These are phyloP conservation scores for Dendrolimus houi DNA, from an alignment of 2,888 invertebrate species.

Conservation along the genomic window DNA sequence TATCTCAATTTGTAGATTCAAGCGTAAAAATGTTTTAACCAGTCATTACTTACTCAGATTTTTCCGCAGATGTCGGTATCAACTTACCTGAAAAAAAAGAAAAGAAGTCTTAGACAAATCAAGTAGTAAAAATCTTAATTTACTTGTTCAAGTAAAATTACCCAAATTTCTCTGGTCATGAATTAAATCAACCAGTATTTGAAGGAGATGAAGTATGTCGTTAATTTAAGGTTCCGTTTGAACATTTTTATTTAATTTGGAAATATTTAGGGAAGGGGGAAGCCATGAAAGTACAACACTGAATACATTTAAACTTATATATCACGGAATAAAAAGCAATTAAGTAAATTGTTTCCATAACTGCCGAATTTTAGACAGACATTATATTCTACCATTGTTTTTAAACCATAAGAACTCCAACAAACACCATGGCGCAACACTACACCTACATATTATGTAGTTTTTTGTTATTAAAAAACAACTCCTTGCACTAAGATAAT, in stretches of 20 bases:
- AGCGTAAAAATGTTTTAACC: not conserved
- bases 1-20: too few species aligned
- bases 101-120: slow-evolving; percentile 9
- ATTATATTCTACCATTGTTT: not conserved
- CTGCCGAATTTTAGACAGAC: not conserved
- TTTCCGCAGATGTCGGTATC: slow-evolving; percentile 5
- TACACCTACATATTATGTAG: too few species aligned
- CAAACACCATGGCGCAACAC: too few species aligned
- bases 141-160: slow-evolving; percentile 2
- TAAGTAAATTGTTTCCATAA: not conserved
- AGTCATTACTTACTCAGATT: slow-evolving; percentile 9
- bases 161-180: slow-evolving; percentile 3
- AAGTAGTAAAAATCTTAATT: slow-evolving; percentile 2
- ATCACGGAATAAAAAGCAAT: not conserved
- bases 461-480: too few species aligned
- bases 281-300: not conserved
- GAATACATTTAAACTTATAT: not conserved
- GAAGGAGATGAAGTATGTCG: slow-evolving; percentile 13
- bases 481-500: too few species aligned
- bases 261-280: not conserved
- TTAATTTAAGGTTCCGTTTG: slow-evolving; percentile 23
- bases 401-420: too few species aligned
- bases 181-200: slow-evolving; percentile 14
- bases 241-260: slow-evolving; percentile 18
- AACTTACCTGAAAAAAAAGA: slow-evolving; percentile 42